Base-by-base conservation (phyloP, 2,888 invertebrate species). In the Acanthococcus lagerstroemiae region DNA sequence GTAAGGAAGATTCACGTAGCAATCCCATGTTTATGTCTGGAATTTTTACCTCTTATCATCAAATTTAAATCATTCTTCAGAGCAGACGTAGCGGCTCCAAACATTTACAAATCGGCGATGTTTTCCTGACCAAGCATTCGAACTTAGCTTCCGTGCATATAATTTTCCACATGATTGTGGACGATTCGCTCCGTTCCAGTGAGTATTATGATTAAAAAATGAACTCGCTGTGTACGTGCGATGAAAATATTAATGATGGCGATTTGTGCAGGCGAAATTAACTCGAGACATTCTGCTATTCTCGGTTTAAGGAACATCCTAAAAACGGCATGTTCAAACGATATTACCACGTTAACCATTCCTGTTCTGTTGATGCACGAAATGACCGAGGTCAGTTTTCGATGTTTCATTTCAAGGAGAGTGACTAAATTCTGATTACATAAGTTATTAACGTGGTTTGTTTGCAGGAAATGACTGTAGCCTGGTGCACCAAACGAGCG, bases 401-500 rank as follows among this genome's bases (percentile, higher is more conserved):
- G 17, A 15, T 1, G 37, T 37, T 15, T 37, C 37, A 37, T 37
- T 37, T 37, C 12, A 37, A 37, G 37, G 12, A 37, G 37, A 9
- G 1, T 3, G n/a, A 37, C 37, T 37, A 37, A 1, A 37, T 37
- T 37, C n/a, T 37, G 37, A 37, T 15, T 37, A 37, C 37, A n/a
- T 15, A 37, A 37, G 12, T n/a, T n/a, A n/a, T 30, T 7, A 19
- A 44, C 25, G 1, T 37, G 21, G 69, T 60, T 66, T 68, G 68
- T 56, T 72, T 73, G n/a, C 72, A 88, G 86, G 90, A 91, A 75
- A 91, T 95, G 92, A 96, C 95, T 0, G 87, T 94, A 61, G 85
- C 88, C 37, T 99, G 97, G 97, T 97, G 96, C 77, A 83, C 90
- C 74, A 89, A 93, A 73, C 81, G 97, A 72, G 96, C 97, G 1